A percentile compares a stretch with the other conserved stretches of the same genome.
These are phyloP conservation scores for Zosterops lateralis DNA, from an alignment of 2,113 vertebrate genomes.

Conservation along the genomic window DNA sequence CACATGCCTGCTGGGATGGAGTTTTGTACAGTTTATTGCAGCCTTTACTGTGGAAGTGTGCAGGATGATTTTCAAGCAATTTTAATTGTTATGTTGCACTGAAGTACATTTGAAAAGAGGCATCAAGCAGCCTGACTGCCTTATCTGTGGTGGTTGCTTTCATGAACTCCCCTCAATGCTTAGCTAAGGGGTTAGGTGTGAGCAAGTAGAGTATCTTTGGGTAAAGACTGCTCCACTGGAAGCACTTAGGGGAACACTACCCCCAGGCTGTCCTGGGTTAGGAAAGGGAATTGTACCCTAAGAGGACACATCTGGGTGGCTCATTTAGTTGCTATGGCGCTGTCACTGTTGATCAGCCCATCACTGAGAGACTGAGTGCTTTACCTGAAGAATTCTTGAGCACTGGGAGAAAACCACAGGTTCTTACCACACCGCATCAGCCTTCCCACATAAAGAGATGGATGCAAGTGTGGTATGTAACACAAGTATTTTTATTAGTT, in stretches of 20 bases:
- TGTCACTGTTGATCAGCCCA: neutral
- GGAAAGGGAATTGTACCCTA: neutral
- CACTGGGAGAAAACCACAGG: neutral
- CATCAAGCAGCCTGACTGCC: neutral
- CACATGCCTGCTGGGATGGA: neutral
- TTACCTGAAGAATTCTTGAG: neutral
- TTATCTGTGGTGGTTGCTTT: neutral
- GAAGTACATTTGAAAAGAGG: neutral
- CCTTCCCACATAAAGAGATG: neutral
- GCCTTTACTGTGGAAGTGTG: neutral
- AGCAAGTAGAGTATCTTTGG: neutral
- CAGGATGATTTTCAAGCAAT: neutral
- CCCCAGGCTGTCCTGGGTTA: neutral
- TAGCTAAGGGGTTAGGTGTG: neutral
- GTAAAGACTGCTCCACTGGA: neutral
- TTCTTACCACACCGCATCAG: accelerated
- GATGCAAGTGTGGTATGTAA: neutral
- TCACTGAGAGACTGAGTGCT: accelerated
- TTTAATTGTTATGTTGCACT: neutral
- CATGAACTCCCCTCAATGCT: accelerated
- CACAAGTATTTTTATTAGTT: neutral
- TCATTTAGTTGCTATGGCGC: neutral
- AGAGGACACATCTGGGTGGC: neutral
- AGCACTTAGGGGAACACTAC: neutral
- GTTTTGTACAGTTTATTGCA: accelerated